These are phyloP conservation scores for Cheumatopsyche charites DNA, from an alignment of 1,140 invertebrate genomes.

Conservation along the genomic window DNA sequence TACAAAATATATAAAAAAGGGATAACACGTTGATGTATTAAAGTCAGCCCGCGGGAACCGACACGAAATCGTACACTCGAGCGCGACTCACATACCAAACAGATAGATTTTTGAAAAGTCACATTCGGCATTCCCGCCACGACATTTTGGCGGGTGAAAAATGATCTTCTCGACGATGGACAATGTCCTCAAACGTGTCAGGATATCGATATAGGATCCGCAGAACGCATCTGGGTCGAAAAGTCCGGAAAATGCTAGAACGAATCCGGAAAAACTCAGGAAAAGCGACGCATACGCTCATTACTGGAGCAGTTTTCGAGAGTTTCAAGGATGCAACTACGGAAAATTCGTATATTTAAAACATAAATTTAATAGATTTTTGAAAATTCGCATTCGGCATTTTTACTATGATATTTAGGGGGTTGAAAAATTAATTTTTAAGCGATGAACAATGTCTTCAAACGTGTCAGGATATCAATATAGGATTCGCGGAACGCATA, in stretches of 20 bases:
- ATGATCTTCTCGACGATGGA: not conserved
- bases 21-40: conserved; percentile 31
- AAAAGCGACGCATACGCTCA: too few relatives aligned
- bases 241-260: not conserved
- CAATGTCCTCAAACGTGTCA: not conserved
- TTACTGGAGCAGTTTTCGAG: too few relatives aligned
- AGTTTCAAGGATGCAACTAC: too few relatives aligned
- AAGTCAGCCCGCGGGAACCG: conserved; percentile 30
- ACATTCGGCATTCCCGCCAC: conserved; percentile 17
- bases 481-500: too few relatives aligned
- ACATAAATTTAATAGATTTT: too few relatives aligned
- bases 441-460: too few relatives aligned
- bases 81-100: conserved; percentile 24
- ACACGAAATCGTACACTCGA: conserved; percentile 21
- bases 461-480: too few relatives aligned
- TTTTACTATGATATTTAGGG: too few relatives aligned
- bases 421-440: too few relatives aligned
- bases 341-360: too few relatives aligned
- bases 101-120: conserved; percentile 32
- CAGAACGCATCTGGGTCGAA: not conserved
- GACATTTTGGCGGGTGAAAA: conserved; percentile 7
- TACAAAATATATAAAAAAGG: not conserved
- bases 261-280: too few relatives aligned
- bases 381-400: too few relatives aligned
- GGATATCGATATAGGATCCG: not conserved